These are phyloP conservation scores for Kryptolebias ocellatus DNA, from an alignment of 2,797 vertebrate genomes.

Conservation along the genomic window DNA sequence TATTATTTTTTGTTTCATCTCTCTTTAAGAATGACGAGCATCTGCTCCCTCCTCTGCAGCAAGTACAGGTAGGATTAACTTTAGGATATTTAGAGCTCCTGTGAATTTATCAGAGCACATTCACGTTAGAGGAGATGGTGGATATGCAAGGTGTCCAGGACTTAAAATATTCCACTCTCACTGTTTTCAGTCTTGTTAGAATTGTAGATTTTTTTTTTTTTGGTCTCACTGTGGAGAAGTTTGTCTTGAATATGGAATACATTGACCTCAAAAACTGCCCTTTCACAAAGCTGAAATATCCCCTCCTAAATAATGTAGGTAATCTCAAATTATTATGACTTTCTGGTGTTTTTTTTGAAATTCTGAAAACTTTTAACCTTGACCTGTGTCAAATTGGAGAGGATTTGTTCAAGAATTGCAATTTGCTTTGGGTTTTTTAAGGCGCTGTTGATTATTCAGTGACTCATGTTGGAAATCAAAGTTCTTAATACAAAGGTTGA, in stretches of 20 bases:
- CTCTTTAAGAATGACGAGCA: conserved; percentile 89
- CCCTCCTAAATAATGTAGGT: neutral
- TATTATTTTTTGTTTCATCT: conserved; percentile 75
- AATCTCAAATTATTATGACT: conserved; percentile 11
- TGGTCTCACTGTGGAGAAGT: neutral
- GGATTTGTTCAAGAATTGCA: neutral
- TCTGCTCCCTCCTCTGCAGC: conserved; percentile 96
- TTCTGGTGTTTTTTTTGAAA: conserved; percentile 12
- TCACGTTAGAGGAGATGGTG: conserved; percentile 8
- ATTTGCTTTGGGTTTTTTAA: neutral
- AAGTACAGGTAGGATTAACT: conserved; percentile 92
- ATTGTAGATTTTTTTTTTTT: conserved; percentile 21
- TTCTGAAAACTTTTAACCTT: conserved; percentile 23
- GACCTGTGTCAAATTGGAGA: conserved; percentile 10
- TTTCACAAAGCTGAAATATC: conserved; percentile 26
- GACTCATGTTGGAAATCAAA: conserved; percentile 3
- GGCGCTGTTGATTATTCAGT: neutral
- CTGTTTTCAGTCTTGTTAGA: conserved; percentile 15
- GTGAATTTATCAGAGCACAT: conserved; percentile 33
- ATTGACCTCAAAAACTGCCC: conserved; percentile 15
- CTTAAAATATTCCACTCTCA: conserved; percentile 15
- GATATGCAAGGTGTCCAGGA: conserved; percentile 20
- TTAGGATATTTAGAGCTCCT: conserved; percentile 23
- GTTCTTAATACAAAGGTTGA: neutral
- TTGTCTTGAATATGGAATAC: conserved; percentile 4